Evolutionary conservation across 2,113 vertebrate genomes (phyloP).

Genomic region (Arothron firmamentum): DNA sequence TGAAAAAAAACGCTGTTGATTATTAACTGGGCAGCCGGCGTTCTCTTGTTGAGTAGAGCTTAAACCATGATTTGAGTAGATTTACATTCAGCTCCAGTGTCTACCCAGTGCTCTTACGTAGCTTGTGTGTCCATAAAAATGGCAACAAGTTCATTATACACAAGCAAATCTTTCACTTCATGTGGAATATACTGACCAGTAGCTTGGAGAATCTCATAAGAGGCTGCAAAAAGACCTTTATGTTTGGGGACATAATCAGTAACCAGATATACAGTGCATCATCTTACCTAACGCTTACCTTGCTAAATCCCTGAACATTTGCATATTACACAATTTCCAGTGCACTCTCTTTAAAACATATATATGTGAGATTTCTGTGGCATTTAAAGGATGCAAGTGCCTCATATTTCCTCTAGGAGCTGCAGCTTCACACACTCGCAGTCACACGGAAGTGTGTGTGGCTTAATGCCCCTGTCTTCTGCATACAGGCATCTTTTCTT

Average conservation of each 20-base stretch:
- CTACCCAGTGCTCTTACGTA: not conserved
- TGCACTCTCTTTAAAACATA: not conserved
- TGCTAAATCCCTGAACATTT: conserved; percentile 25
- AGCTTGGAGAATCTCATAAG: conserved; percentile 21
- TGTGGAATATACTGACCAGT: conserved; percentile 17
- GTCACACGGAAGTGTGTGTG: conserved; percentile 35
- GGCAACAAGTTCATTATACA: not conserved
- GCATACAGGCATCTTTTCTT: conserved; percentile 61
- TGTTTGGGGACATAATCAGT: conserved; percentile 5
- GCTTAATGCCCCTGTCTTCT: conserved; percentile 62
- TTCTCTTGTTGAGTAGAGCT: conserved; percentile 46
- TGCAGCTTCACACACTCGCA: conserved; percentile 25
- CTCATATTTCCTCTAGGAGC: conserved; percentile 26
- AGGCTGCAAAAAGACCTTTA: conserved; percentile 12
- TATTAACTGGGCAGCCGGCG: conserved; percentile 60
- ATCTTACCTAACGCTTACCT: not conserved
- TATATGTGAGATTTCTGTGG: not conserved
- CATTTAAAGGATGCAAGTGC: conserved; percentile 15
- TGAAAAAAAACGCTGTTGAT: conserved; percentile 45
- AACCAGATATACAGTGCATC: conserved; percentile 11
- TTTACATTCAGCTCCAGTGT: conserved; percentile 27
- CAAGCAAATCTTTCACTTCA: conserved; percentile 28
- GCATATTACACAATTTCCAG: not conserved
- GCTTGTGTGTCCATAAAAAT: not conserved
- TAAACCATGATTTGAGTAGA: conserved; percentile 54